These are phyloP conservation scores for Scortum barcoo DNA, from an alignment of 2,113 vertebrate genomes.

Conservation along the genomic window DNA sequence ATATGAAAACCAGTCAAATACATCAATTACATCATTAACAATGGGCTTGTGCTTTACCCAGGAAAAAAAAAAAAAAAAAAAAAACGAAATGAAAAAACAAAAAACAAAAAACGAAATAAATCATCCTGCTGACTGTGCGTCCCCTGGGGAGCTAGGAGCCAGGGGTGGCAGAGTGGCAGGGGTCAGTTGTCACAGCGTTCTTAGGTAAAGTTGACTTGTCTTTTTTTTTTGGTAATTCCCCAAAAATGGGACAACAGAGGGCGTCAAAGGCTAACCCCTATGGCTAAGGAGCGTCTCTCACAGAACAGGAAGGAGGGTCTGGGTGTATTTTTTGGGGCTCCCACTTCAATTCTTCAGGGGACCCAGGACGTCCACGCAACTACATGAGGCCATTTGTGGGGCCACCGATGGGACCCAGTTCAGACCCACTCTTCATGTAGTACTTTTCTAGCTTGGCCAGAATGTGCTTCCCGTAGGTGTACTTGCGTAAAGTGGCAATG, in stretches of 20 bases:
- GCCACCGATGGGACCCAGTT: slow-evolving; percentile 95
- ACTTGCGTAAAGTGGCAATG: slow-evolving; percentile 97
- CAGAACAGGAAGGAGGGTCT: slow-evolving; percentile 18
- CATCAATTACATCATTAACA: slow-evolving; percentile 97
- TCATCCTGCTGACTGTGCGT: slow-evolving; percentile 63
- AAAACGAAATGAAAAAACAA: slow-evolving; percentile 23
- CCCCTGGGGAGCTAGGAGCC: slow-evolving; percentile 59
- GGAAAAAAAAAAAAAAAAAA: slow-evolving; percentile 44
- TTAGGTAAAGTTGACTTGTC: slow-evolving; percentile 86
- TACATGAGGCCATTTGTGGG: slow-evolving; percentile 97
- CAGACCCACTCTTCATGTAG: slow-evolving; percentile 98
- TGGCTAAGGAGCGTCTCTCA: slow-evolving; percentile 73
- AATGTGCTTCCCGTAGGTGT: slow-evolving; percentile 98
- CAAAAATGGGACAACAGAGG: slow-evolving; percentile 62
- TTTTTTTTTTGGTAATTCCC: slow-evolving; percentile 90
- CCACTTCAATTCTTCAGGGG: slow-evolving; percentile 43
- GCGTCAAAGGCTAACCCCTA: slow-evolving; percentile 67
- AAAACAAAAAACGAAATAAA: slow-evolving; percentile 12
- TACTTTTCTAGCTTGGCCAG: slow-evolving; percentile 99
- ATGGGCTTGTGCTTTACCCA: slow-evolving; percentile 93
- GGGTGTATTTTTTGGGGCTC: slow-evolving; percentile 58
- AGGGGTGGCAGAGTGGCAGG: slow-evolving; percentile 70
- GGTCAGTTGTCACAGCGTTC: slow-evolving; percentile 80
- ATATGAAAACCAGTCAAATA: slow-evolving; percentile 95
- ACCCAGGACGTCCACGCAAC: slow-evolving; percentile 31